Conservation (phyloP, 2,888 invertebrate genomes). For the Corythucha ciliata region DNA sequence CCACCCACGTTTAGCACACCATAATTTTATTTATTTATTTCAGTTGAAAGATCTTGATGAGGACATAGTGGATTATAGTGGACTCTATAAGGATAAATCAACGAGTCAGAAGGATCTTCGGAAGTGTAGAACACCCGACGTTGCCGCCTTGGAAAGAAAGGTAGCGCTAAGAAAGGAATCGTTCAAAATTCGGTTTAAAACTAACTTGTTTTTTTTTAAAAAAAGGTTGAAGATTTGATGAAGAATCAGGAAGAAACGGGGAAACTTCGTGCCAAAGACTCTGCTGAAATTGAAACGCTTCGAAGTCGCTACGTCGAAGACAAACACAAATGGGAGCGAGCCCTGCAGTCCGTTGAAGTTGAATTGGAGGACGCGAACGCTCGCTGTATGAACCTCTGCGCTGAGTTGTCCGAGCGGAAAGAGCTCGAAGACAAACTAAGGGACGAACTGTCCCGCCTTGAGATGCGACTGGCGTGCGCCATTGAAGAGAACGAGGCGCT, state of each 20-base stretch:
- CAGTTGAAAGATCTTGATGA: conserved; percentile 25
- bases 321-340: conserved; percentile 57
- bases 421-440: conserved; percentile 34
- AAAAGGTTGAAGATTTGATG: conserved; percentile 61
- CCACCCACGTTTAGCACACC: background rate
- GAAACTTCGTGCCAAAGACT: conserved; percentile 58
- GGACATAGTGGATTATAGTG: conserved; percentile 25
- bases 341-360: conserved; percentile 53
- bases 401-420: conserved; percentile 57
- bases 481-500: conserved; percentile 69
- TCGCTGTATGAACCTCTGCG: conserved; percentile 54
- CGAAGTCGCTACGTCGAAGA: conserved; percentile 47
- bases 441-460: conserved; percentile 29
- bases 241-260: conserved; percentile 69
- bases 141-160: conserved; percentile 31
- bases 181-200: background rate
- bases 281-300: conserved; percentile 54
- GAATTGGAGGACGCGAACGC: conserved; percentile 60
- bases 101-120: conserved; percentile 19
- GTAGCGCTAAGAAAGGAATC: conserved; percentile 14
- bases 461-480: conserved; percentile 40
- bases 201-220: background rate
- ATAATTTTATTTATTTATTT: background rate
- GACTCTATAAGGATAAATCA: conserved; percentile 22
- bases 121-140: conserved; percentile 25